Percentiles rank a stretch among this genome's conserved stretches.
Conservation (phyloP, 2,113 vertebrate genomes). For the Gracilinanus agilis region DNA sequence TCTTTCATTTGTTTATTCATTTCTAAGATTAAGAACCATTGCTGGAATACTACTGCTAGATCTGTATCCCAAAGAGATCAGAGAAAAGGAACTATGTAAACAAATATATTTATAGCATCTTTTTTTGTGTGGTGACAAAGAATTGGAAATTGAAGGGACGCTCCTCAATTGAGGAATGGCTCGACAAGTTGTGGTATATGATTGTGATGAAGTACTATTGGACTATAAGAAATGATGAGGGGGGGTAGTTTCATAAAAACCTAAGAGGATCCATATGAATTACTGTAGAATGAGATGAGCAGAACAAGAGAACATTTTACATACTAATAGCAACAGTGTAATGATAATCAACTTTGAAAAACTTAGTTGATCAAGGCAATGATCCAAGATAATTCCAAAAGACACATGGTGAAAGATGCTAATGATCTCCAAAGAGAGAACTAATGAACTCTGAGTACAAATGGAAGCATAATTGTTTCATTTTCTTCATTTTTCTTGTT, state of each 20-base stretch:
- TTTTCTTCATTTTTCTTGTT: no score
- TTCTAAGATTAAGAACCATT: no score
- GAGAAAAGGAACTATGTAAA: no score
- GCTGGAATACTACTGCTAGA: no score
- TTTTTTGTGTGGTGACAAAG: neutral
- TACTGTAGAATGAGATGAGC: neutral
- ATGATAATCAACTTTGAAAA: neutral
- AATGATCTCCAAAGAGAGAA: no score
- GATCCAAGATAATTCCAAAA: no score
- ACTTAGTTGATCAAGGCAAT: neutral
- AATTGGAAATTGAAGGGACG: neutral
- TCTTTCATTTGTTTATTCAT: no score
- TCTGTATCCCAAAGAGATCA: no score
- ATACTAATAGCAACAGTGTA: neutral
- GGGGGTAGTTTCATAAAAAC: neutral
- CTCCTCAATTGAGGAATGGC: neutral
- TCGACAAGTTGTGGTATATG: neutral
- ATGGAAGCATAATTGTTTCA: no score
- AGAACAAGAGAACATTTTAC: neutral
- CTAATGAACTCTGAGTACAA: no score
- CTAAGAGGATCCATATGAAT: neutral
- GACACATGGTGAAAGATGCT: no score
- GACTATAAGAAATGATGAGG: neutral
- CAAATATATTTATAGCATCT: no score
- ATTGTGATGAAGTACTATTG: neutral